Evolutionary conservation across 1,140 invertebrate genomes (phyloP).

Genomic region (Leptinotarsa undecemlineata): DNA sequence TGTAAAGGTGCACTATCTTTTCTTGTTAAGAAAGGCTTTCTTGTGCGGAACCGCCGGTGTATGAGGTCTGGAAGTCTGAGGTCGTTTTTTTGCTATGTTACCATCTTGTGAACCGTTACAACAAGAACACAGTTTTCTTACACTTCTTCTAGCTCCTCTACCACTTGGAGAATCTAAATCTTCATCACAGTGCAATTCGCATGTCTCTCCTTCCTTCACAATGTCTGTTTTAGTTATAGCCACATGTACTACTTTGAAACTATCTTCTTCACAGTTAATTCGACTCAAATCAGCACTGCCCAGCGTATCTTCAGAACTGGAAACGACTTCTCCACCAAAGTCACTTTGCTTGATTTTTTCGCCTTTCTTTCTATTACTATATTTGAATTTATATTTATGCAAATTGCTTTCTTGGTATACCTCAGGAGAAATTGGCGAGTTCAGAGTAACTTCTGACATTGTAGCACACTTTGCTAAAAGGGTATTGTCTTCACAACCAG

Average conservation of each 20-base stretch:
- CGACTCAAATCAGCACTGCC: conserved; percentile 43
- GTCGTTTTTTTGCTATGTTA: conserved; percentile 44
- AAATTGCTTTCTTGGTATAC: conserved; percentile 41
- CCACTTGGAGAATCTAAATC: conserved; percentile 46
- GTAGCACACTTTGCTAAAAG: conserved; percentile 51
- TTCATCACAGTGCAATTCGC: conserved; percentile 44
- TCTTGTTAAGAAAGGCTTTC: conserved; percentile 51
- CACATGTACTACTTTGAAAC: conserved; percentile 43
- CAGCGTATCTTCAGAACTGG: conserved; percentile 50
- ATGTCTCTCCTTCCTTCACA: conserved; percentile 44
- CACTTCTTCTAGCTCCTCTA: conserved; percentile 45
- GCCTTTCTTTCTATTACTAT: conserved; percentile 52
- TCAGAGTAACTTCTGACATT: conserved; percentile 53
- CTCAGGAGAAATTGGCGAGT: conserved; percentile 50
- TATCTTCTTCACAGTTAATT: conserved; percentile 36
- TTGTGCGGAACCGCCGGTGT: conserved; percentile 46
- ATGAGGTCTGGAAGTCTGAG: conserved; percentile 43
- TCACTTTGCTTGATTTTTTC: conserved; percentile 39
- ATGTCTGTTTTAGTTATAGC: conserved; percentile 43
- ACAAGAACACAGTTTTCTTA: conserved; percentile 51
- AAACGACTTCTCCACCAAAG: conserved; percentile 45
- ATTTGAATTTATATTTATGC: conserved; percentile 54
- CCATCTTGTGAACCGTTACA: conserved; percentile 49
- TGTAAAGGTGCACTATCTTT: conserved; percentile 52
- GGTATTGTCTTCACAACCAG: conserved; percentile 51